Base-by-base conservation (phyloP, 2,888 invertebrate species). In the Eumacrocentrus americanus region DNA sequence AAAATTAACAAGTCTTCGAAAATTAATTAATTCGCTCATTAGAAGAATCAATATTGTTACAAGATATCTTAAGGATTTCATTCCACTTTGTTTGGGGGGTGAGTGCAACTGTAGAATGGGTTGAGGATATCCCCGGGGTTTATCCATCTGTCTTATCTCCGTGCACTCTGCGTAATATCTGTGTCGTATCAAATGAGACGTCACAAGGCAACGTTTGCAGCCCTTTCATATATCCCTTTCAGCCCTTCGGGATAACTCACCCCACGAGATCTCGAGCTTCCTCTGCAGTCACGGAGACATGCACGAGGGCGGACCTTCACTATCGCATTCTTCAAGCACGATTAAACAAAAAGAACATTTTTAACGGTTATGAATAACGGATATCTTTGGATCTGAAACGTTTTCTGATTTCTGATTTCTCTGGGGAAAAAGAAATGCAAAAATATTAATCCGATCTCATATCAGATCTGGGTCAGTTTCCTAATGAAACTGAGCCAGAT, bases 1-100 rank as follows among this genome's bases (percentile, higher is more conserved):
- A 7, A 6, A 38, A 34, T 22, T 48, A 22, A 34, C 18, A 40
- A n/a, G n/a, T 50, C 44, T 50, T 65, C 55, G 59, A 56, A 67
- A 69, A 74, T 69, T 67, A 68, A 70, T 70, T 69, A 67, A 69
- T 69, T 67, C 63, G 60, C 70, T 71, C 64, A 60, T 71, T 68
- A 70, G 64, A 58, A 66, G 65, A 66, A 65, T 69, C 70, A 64
- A 69, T 70, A 67, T 67, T 68, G 62, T 63, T 66, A 18, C 52
- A 60, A 54, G 22, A 18, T 38, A 18, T 14, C n/a, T 38, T 4
- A 11, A 40, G 52, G 14, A 35, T 51, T 22, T 20, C 37, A 12
- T n/a, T n/a, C n/a, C n/a, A 29, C n/a, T 37, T 9, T 40, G 37
- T 20, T 12, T 40, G 40, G 40, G 23, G 52, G 40, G n/a, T 29